phyloP scores from a whole-genome alignment of 2,888 invertebrate species.

The Agrilus cyanescens region DNA sequence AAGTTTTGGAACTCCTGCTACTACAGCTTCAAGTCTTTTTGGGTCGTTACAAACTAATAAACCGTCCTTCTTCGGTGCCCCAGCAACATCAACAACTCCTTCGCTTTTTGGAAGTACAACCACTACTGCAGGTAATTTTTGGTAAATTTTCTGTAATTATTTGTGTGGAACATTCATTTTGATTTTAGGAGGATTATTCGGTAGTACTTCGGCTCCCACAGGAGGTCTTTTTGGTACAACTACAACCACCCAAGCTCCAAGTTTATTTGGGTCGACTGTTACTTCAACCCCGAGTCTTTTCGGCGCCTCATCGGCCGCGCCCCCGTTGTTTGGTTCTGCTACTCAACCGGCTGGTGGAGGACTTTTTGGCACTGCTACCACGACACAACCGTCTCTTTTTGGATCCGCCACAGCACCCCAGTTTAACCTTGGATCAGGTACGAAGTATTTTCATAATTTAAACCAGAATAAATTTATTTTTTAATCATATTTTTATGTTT shows the following conservation, averaged over 20 bases:
- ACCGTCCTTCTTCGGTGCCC: slow-evolving; percentile 8
- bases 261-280: slow-evolving; percentile 25
- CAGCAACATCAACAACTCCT: slow-evolving; percentile 4
- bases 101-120: too few relatives aligned
- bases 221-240: slow-evolving; percentile 24
- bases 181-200: too few relatives aligned
- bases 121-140: too few relatives aligned
- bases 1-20: slow-evolving; percentile 27
- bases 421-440: slow-evolving; percentile 1
- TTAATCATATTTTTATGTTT: slow-evolving; percentile 2
- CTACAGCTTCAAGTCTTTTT: neutral
- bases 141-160: too few relatives aligned
- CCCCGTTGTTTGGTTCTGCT: slow-evolving; percentile 12
- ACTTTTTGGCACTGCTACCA: slow-evolving; percentile 31
- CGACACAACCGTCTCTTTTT: slow-evolving; percentile 22
- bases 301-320: slow-evolving; percentile 27
- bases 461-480: neutral
- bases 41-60: slow-evolving; percentile 21
- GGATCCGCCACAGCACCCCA: slow-evolving; percentile 18
- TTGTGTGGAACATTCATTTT: too few relatives aligned
- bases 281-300: slow-evolving; percentile 41
- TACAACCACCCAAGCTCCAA: slow-evolving; percentile 22
- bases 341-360: slow-evolving; percentile 25
- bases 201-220: slow-evolving; percentile 33
- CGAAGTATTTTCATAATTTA: neutral